phyloP scores from a whole-genome alignment of 2,113 vertebrate species.

The Neomonachus schauinslandi region DNA sequence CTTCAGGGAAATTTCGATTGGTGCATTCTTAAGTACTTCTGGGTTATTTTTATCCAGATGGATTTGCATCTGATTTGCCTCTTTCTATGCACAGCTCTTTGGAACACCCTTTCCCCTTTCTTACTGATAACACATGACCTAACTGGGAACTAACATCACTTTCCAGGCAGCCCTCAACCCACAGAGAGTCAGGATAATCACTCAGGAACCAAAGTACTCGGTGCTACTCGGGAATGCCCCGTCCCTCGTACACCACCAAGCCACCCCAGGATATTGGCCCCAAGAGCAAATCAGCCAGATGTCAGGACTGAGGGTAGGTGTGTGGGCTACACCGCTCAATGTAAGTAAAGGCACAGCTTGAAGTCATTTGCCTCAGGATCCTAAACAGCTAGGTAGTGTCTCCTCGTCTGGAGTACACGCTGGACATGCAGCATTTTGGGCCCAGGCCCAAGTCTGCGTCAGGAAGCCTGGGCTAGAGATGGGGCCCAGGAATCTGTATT shows the following conservation, averaged over 20 bases:
- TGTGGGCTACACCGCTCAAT: background rate
- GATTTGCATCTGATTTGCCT: slow-evolving; percentile 7
- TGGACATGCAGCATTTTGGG: background rate
- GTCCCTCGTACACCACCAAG: background rate
- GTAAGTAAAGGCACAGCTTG: background rate
- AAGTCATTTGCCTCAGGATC: background rate
- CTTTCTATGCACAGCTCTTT: background rate
- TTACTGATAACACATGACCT: background rate
- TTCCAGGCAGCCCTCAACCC: background rate
- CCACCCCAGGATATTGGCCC: background rate
- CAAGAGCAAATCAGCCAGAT: background rate
- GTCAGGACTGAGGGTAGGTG: background rate
- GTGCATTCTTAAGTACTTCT: background rate
- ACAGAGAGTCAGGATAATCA: background rate
- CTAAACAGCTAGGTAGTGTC: background rate
- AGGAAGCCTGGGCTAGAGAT: background rate
- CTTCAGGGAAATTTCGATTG: background rate
- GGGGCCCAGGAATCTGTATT: background rate
- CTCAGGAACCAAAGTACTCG: background rate
- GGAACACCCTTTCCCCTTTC: background rate
- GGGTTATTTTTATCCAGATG: slow-evolving; percentile 27
- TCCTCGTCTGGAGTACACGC: background rate
- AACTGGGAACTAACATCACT: background rate
- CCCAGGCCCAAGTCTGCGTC: background rate
- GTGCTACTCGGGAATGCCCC: rapidly evolving